Evolutionary conservation across 2,797 vertebrate species (phyloP), one percentile per base, ranked within the genome.

Genomic region (Hydrophis major): DNA sequence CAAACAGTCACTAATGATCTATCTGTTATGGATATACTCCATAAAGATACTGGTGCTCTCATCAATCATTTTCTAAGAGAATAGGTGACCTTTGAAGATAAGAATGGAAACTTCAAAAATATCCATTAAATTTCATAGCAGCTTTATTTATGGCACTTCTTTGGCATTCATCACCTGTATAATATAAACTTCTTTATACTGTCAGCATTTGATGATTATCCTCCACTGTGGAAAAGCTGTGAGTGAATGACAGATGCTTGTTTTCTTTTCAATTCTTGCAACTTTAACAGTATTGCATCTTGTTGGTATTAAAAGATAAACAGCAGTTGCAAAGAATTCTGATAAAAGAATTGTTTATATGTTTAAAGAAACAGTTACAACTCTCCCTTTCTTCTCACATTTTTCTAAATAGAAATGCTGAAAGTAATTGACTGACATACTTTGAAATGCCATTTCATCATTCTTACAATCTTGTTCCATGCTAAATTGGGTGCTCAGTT

Each of bases 81-180:
- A 96, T 96, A 89, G 60, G 90, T 97, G 97, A 97, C 97, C 97
- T 98, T 98, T 98, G 96, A 96, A 96, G 97, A 97, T 96, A 97
- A 96, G 96, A 96, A 96, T 96, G n/a, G 61, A 96, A 96, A 94
- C 94, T 95, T 96, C 94, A 94, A 96, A 96, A 97, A 95, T 87
- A 95, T 94, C 92, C 95, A 96, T 97, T 97, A 97, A 95, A 96
- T 97, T 96, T 95, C 11, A 0, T 92, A 86, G 95, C n/a, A 89
- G 94, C 89, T 87, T 90, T 96, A 89, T 96, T 97, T 97, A 96
- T 96, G 92, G 92, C 95, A 91, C 63, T n/a, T 95, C 95, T 96
- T 92, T 91, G 93, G 88, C 96, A 97, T 97, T 96, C 96, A 97
- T 98, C 96, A 97, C 91, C 0, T 37, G 4, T 61, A 92, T 1